Conservation (phyloP, 1,140 invertebrate species). For the Ooceraea biroi region DNA sequence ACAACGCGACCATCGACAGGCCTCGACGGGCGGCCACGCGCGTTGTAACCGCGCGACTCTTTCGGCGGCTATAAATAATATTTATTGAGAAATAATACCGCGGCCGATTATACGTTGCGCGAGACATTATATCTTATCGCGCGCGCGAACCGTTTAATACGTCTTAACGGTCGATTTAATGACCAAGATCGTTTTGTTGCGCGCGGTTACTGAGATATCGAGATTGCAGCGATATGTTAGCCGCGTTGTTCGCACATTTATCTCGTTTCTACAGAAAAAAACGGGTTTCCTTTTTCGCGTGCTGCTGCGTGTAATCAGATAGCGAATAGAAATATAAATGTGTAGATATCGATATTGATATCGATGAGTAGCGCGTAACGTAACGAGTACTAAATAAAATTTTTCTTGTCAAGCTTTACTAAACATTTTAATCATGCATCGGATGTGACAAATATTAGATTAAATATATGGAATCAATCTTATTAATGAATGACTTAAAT, state of each 20-base stretch:
- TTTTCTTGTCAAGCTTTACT: neutral
- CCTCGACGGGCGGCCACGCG: neutral
- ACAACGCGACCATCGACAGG: conserved; percentile 30
- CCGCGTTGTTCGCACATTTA: neutral
- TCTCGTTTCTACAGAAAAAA: neutral
- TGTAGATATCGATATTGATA: neutral
- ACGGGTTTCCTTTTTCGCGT: neutral
- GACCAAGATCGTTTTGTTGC: conserved; percentile 21
- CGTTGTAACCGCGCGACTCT: neutral
- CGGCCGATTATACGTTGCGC: conserved; percentile 56
- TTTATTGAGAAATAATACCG: conserved; percentile 63
- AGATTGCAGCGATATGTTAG: conserved; percentile 17
- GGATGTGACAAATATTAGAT: neutral
- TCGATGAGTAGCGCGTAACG: neutral
- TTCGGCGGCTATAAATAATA: conserved; percentile 66
- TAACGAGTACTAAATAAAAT: neutral
- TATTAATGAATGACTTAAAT: conserved; percentile 1
- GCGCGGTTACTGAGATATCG: conserved; percentile 5
- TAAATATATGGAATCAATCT: no score
- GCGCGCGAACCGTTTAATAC: conserved; percentile 27
- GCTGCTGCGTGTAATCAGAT: neutral
- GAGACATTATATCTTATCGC: conserved; percentile 26
- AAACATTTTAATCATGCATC: neutral
- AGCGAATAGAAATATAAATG: neutral
- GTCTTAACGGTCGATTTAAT: conserved; percentile 65